These are phyloP conservation scores for Tupiocoris notatus DNA, from an alignment of 2,888 invertebrate genomes.

Conservation along the genomic window DNA sequence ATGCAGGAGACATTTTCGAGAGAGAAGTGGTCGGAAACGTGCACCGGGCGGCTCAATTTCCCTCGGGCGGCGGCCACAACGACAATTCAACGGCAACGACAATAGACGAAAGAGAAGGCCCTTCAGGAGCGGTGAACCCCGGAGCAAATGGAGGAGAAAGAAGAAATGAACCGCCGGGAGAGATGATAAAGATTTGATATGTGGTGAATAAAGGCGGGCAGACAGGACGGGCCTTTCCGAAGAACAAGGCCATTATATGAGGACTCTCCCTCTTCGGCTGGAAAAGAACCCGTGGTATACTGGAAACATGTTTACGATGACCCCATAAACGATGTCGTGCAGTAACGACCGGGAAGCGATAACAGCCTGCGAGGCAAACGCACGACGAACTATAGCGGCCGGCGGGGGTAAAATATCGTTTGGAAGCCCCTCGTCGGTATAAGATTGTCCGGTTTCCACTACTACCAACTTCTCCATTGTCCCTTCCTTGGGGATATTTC, in stretches of 20 bases:
- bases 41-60: not conserved
- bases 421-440: not conserved
- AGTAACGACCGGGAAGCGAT: slow-evolving; percentile 40
- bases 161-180: slow-evolving; percentile 1
- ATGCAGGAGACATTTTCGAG: no score
- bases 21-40: not conserved
- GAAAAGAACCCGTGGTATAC: slow-evolving; percentile 21
- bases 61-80: not conserved
- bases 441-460: slow-evolving; percentile 19
- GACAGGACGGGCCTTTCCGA: not conserved
- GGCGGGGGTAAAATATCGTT: slow-evolving; percentile 24
- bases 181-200: slow-evolving; percentile 26
- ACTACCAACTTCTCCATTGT: not conserved
- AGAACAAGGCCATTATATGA: slow-evolving; percentile 32
- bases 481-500: slow-evolving; percentile 4
- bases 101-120: not conserved
- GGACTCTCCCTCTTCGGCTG: not conserved
- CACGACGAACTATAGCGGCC: not conserved
- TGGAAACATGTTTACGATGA: slow-evolving; percentile 40
- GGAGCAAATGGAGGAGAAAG: slow-evolving; percentile 2
- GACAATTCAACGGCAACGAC: not conserved
- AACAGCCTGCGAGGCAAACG: slow-evolving; percentile 20
- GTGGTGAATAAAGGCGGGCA: slow-evolving; percentile 1
- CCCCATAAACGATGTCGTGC: slow-evolving; percentile 36
- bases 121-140: not conserved